Evolutionary conservation across 2,888 invertebrate genomes (phyloP), one percentile per base, ranked within the genome.

Genomic region (Drosophila demipolita): DNA sequence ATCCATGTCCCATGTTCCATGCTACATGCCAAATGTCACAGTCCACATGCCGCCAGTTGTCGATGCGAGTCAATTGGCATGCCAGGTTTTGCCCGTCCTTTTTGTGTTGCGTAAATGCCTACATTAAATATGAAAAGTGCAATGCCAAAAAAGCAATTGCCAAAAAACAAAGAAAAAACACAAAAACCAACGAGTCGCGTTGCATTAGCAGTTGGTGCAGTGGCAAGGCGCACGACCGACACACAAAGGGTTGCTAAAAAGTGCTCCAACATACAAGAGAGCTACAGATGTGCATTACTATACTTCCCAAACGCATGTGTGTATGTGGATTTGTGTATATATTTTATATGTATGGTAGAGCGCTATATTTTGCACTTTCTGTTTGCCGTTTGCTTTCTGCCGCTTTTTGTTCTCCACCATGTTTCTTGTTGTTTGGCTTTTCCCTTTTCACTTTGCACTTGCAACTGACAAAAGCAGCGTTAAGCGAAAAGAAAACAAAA

Each of bases 181-280:
- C 15, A 45, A 45, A 45, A 45, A 45, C 23, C 23, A 45, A 23
- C 45, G 45, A 45, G 23, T 23, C 23, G 8, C 45, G 45, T 45
- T 45, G 45, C 45, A 45, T 45, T 45, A 45, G 45, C 45, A 45
- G 12, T 45, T 20, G 32, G 29, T n/a, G 36, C 54, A 54, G 49
- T 36, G 72, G 71, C 77, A 80, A 81, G 67, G 83, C 66, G 60
- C 48, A 68, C 57, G 67, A 38, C 33, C 20, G 8, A 65, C 60
- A 72, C 77, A 87, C 85, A 82, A 87, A 82, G 77, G 80, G 8
- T 38, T 72, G 65, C 45, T 73, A 61, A 36, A 76, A 87, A 77
- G 82, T 76, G 76, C 80, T 87, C 75, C 64, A 78, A 57, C 49
- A 64, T 36, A 54, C 63, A 66, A 69, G 36, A 66, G 52, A 69